These are phyloP conservation scores for Conus betulinus DNA, from an alignment of 1,140 invertebrate species.

Conservation along the genomic window DNA sequence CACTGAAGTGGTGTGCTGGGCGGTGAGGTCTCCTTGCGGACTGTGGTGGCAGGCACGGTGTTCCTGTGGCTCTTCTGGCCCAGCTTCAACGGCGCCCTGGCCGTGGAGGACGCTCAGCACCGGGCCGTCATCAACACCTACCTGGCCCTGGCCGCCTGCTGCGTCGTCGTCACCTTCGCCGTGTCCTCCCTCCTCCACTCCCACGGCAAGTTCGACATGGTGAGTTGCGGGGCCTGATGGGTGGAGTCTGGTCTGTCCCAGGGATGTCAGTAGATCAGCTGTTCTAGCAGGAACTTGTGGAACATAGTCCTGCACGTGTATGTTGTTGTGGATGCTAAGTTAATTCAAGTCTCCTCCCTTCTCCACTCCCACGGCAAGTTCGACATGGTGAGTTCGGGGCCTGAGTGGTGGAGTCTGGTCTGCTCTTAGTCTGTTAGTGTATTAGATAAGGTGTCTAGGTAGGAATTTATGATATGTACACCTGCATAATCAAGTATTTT, in stretches of 20 bases:
- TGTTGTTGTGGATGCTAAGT: too few species aligned
- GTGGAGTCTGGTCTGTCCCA: too few species aligned
- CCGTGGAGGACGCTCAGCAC: constrained; percentile 84
- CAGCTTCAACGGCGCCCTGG: constrained; percentile 90
- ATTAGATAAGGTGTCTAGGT: too few species aligned
- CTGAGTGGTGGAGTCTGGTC: too few species aligned
- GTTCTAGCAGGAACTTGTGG: too few species aligned
- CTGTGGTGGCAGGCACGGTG: constrained; percentile 83
- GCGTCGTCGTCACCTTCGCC: constrained; percentile 89
- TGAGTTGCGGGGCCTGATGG: constrained; percentile 37
- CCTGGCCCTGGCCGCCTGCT: constrained; percentile 88
- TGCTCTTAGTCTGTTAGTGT: too few species aligned
- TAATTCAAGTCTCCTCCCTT: constrained; percentile 81
- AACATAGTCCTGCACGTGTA: too few species aligned
- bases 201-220: constrained; percentile 81
- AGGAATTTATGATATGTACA: too few species aligned
- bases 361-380: constrained; percentile 85
- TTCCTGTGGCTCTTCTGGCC: constrained; percentile 98
- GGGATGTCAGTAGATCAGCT: too few species aligned
- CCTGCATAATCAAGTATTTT: too few species aligned
- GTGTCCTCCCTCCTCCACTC: constrained; percentile 87
- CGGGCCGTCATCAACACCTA: constrained; percentile 95
- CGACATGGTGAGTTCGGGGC: constrained; percentile 69
- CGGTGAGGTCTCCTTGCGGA: background rate
- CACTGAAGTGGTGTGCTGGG: too few species aligned